A percentile compares a stretch with the other conserved stretches of the same genome.
Evolutionary conservation across 2,888 invertebrate genomes (phyloP).

Genomic region (Copidosoma aretas): DNA sequence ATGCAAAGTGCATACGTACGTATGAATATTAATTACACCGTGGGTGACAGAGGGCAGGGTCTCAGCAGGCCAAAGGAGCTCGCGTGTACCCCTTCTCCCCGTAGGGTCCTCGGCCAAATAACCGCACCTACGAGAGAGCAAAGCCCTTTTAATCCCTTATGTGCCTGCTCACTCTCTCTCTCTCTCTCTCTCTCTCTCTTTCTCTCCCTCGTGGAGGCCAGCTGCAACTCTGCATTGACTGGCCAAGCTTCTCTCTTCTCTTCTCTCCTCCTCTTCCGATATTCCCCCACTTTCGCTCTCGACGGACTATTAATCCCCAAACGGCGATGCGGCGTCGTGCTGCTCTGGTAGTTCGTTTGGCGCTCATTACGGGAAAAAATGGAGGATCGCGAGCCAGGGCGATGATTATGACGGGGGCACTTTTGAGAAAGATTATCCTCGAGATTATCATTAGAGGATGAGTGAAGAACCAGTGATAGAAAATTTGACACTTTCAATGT

Average conservation of each 20-base stretch:
- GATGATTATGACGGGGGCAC: no score
- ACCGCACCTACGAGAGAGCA: background rate
- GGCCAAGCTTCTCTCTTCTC: no score
- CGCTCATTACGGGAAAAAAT: no score
- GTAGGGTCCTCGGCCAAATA: background rate
- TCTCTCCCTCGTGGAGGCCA: background rate
- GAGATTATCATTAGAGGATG: no score
- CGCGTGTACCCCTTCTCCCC: constrained; percentile 6
- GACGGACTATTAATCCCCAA: constrained; percentile 37
- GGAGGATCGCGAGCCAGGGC: no score
- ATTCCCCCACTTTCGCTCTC: constrained; percentile 22
- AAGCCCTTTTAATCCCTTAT: constrained; percentile 45
- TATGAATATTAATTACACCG: constrained; percentile 62
- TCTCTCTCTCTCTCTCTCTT: constrained; percentile 6
- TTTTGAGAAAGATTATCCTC: no score
- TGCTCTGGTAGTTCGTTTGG: no score
- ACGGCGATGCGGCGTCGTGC: no score
- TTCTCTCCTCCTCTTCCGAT: no score
- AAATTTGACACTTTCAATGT: no score
- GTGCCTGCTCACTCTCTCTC: background rate
- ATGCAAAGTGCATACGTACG: constrained; percentile 31
- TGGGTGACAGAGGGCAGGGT: constrained; percentile 59
- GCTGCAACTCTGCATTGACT: no score
- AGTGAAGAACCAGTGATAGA: no score
- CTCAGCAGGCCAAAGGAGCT: constrained; percentile 54